Evolutionary conservation across 2,113 vertebrate genomes (phyloP).

Genomic region (Pseudorasbora parva): DNA sequence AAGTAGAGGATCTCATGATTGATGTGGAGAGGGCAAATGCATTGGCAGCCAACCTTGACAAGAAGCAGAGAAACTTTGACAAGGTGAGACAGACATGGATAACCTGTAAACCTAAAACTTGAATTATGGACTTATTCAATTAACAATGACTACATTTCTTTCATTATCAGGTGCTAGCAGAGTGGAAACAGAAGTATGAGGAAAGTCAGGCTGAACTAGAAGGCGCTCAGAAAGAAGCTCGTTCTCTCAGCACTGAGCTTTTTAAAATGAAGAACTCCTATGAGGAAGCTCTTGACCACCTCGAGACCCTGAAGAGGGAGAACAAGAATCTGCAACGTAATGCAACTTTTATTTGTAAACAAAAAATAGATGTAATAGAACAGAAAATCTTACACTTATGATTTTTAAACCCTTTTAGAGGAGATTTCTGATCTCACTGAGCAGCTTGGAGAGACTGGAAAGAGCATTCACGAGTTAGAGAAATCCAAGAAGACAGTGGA

Average conservation of each 20-base stretch:
- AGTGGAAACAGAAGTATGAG: conserved; percentile 85
- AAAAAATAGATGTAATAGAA: no score
- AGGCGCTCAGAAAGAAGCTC: no score
- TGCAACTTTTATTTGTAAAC: background rate
- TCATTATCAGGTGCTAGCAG: conserved; percentile 74
- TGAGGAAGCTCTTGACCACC: no score
- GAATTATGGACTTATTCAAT: background rate
- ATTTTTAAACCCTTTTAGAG: background rate
- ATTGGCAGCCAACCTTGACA: conserved; percentile 54
- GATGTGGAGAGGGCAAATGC: no score
- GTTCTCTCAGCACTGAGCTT: no score
- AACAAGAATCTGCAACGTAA: no score
- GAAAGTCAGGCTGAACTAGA: no score
- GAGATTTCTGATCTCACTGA: conserved; percentile 41
- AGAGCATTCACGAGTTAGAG: conserved; percentile 80
- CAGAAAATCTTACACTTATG: no score
- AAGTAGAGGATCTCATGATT: no score
- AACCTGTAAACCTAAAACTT: background rate
- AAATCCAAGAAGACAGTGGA: conserved; percentile 81
- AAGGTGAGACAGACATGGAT: conserved; percentile 33
- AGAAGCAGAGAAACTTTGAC: conserved; percentile 56
- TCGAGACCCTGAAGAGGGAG: no score
- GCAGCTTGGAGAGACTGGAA: conserved; percentile 69
- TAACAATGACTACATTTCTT: background rate
- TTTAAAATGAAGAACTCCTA: no score